Conservation (phyloP, 2,113 vertebrate genomes). For the Tangachromis dhanisi region DNA sequence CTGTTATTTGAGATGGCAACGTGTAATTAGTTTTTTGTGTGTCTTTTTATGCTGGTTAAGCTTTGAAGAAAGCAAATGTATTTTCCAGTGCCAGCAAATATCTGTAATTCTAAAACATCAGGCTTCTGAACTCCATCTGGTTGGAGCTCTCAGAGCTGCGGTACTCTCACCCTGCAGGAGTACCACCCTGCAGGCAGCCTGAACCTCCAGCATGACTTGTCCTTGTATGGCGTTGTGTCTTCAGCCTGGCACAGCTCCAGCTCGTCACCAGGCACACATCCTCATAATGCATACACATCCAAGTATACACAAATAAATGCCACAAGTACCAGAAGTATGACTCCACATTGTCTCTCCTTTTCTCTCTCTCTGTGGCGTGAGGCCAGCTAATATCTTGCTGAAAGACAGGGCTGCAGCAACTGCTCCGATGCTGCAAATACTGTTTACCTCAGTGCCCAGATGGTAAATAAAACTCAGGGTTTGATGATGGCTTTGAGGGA, state of each 20-base stretch:
- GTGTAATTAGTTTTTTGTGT: background rate
- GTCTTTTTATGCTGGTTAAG: background rate
- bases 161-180: background rate
- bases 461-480: background rate
- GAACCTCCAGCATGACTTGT: constrained; percentile 5
- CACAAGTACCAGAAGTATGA: background rate
- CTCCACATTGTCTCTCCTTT: background rate
- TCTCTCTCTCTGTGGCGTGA: background rate
- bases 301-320: constrained; percentile 1
- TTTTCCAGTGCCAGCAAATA: background rate
- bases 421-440: background rate
- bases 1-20: background rate
- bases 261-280: background rate
- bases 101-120: background rate
- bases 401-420: constrained; percentile 10
- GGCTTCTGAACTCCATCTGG: background rate
- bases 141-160: background rate
- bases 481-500: background rate
- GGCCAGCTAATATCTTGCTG: constrained; percentile 10
- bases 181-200: background rate
- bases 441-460: background rate
- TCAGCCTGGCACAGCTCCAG: constrained; percentile 4
- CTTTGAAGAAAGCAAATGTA: background rate
- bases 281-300: background rate
- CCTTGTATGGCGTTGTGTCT: constrained; percentile 47